Percentiles rank a stretch among this genome's conserved stretches.
Evolutionary conservation across 1,140 invertebrate genomes (phyloP).

Genomic region (Probaryconus sp.): DNA sequence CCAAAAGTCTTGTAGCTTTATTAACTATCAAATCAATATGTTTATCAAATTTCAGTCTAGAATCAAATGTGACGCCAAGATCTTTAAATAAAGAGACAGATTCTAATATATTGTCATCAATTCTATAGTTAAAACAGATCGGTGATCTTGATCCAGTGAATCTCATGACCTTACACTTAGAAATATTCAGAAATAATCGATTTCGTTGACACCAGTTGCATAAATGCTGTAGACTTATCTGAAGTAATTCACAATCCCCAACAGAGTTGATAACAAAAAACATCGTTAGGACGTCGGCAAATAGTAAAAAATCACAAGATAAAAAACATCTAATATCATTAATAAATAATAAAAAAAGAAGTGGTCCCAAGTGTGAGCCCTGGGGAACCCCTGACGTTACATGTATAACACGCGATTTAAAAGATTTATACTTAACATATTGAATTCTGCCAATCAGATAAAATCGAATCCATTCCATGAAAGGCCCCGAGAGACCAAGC

Average conservation of each 20-base stretch:
- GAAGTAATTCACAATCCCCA: neutral
- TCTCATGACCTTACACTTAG: conserved; percentile 4
- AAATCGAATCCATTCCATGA: neutral
- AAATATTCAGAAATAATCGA: neutral
- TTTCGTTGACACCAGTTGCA: conserved; percentile 3
- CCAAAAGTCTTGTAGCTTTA: conserved; percentile 7
- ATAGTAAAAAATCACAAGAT: conserved; percentile 1
- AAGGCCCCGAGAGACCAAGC: neutral
- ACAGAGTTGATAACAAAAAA: neutral
- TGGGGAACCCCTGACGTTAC: conserved; percentile 4
- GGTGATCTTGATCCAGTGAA: neutral
- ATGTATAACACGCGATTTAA: neutral
- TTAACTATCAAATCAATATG: conserved; percentile 3
- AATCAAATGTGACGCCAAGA: conserved; percentile 9
- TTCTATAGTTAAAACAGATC: neutral
- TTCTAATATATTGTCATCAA: neutral
- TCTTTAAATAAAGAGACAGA: neutral
- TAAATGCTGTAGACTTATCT: neutral
- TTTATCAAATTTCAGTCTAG: neutral
- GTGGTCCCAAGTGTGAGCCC: conserved; percentile 1
- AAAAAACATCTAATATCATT: neutral
- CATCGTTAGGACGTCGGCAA: conserved; percentile 2
- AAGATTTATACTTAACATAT: conserved; percentile 7
- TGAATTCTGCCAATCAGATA: neutral
- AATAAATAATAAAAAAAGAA: conserved; percentile 5